Conservation (phyloP, 2,888 invertebrate species). For the Agrochola lychnidis region DNA sequence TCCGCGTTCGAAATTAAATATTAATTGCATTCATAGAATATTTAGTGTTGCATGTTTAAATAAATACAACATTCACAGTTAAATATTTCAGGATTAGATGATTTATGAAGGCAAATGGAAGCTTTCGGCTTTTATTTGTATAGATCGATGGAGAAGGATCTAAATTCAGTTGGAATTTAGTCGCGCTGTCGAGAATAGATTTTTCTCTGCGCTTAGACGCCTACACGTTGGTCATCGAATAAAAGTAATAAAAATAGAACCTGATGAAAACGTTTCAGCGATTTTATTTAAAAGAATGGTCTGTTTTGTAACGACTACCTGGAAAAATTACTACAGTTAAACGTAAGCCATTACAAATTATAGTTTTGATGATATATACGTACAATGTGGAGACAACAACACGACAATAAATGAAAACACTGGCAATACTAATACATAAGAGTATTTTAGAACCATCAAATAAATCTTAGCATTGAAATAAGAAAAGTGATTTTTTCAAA, state of each 20-base stretch:
- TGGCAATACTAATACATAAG: too few species aligned
- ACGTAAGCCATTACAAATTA: not conserved
- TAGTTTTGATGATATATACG: too few species aligned
- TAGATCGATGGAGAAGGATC: not conserved
- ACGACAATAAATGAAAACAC: too few species aligned
- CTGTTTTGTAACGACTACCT: too few species aligned
- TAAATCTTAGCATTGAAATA: too few species aligned
- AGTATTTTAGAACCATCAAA: too few species aligned
- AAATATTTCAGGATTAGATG: not conserved
- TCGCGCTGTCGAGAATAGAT: not conserved
- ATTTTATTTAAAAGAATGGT: not conserved
- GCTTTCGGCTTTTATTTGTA: not conserved
- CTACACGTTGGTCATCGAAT: not conserved
- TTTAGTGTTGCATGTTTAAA: not conserved
- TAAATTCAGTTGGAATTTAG: not conserved
- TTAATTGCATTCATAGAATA: slow-evolving; percentile 10
- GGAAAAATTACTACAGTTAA: too few species aligned
- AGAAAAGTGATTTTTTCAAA: too few species aligned
- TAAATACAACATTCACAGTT: not conserved
- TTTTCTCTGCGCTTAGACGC: not conserved
- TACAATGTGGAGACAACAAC: too few species aligned
- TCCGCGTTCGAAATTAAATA: slow-evolving; percentile 12
- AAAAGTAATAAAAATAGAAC: not conserved
- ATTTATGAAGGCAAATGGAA: not conserved
- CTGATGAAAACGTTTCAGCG: not conserved